Base-by-base conservation (phyloP, 2,113 vertebrate species). In the Clarias gariepinus region DNA sequence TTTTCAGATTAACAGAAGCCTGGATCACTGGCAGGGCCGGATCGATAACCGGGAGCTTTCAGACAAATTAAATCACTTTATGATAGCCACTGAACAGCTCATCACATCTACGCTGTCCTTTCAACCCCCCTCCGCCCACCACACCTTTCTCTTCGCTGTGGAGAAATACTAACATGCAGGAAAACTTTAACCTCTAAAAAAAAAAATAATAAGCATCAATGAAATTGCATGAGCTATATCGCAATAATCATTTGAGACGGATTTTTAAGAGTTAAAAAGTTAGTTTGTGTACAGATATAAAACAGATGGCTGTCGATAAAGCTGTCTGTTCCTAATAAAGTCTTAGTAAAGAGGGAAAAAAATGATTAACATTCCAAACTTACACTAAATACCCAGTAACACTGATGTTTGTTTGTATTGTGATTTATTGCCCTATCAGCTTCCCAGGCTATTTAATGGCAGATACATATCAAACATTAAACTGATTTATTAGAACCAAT, bases 31-130 rank as follows among this genome's bases (percentile, higher is more conserved):
- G 69, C 69, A 61, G 25, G 64, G 88, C 69, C 83, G 87, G 92
- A 94, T 94, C 92, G 91, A 94, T 92, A 94, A 86, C 81, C 64
- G 71, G 88, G 90, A 88, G 91, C 90, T 92, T 91, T 92, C 84
- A 91, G 92, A 90, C 64, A 89, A 93, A 94, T 94, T 91, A 95
- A 93, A 93, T 91, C 84, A 91, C 91, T 83, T 89, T 85, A 90
- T 90, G 92, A 93, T 89, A 89, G 90, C 92, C 91, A 90, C 87
- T 93, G 93, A 89, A 94, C 90, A 93, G 88, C 88, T 90, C 87
- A 91, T 84, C 90, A 92, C 91, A 92, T 86, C 81, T 80, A 81
- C 76, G 30, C 69, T 41, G 64, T 88, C 77, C 91, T 91, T 73
- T 80, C 91, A 88, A 13, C 10, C 19, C 57, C n/a, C 25, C 18